phyloP scores from a whole-genome alignment of 2,797 vertebrate genomes.

The Malurus splendens region DNA sequence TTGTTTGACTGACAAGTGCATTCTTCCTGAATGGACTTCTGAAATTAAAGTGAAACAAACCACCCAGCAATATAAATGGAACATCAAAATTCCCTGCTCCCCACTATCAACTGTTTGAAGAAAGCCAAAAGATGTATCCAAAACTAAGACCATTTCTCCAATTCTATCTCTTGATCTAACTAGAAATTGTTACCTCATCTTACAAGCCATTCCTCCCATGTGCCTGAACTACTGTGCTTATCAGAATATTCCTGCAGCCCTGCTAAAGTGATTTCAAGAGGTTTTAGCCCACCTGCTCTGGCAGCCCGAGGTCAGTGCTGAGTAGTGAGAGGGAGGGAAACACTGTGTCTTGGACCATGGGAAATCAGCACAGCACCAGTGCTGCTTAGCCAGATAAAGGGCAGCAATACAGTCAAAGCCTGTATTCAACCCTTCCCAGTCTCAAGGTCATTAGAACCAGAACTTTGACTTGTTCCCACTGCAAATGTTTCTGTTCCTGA shows the following conservation, averaged over 20 bases:
- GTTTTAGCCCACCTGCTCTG: not conserved
- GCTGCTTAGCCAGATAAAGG: not conserved
- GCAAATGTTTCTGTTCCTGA: not conserved
- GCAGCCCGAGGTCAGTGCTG: not conserved
- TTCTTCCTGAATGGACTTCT: not conserved
- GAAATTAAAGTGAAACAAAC: not conserved
- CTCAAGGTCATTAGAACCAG: not conserved
- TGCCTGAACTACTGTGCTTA: not conserved
- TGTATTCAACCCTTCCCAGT: not conserved
- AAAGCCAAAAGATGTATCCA: not conserved
- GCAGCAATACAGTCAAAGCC: not conserved
- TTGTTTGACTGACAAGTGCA: not conserved
- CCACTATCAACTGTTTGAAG: no score
- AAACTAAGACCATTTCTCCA: not conserved
- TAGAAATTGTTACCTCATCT: not conserved
- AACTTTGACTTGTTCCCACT: not conserved
- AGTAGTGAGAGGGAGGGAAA: not conserved
- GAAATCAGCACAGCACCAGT: not conserved
- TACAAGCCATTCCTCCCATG: not conserved
- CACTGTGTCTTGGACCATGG: rapidly evolving
- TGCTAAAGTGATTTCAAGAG: not conserved
- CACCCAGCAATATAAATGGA: not conserved
- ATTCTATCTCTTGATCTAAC: not conserved
- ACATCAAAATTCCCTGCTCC: not conserved
- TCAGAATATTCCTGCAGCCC: not conserved